Base-by-base conservation (phyloP, 2,113 vertebrate genomes). In the Hypanus sabinus region DNA sequence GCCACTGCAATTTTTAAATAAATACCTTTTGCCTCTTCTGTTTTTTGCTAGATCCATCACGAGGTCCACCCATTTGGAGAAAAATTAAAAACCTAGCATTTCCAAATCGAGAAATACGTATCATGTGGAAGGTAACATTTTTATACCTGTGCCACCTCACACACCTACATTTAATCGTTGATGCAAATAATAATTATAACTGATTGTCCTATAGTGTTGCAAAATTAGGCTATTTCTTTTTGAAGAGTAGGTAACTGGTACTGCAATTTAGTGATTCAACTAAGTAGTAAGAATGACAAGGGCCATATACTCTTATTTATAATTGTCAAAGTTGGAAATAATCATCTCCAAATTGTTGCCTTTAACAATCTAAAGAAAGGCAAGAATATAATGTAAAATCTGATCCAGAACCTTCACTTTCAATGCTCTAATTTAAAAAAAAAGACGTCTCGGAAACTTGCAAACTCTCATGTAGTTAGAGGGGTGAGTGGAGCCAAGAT, bases 41-140 rank as follows among this genome's bases (percentile, higher is more conserved):
- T 95, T 14, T 94, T 95, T 88, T 80, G 81, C 93, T 55, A 99
- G 99, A 65, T 93, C 99, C 99, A 38, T 95, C 94, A 94, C 96
- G 96, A 95, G 96, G 96, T 96, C 98, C 98, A 20, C 94, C 96
- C 91, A 14, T 99, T 93, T 99, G 98, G 98, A 97, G 95, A 94
- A 96, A 96, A 65, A 96, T 96, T 71, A 70, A 94, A 90, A 80
- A 95, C 5, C 94, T 75, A 83, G 94, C 73, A 14, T 33, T 76
- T 24, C 77, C 20, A 1, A 9, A 94, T 94, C 96, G 96, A 95
- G 76, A 38, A n/a, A 95, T 98, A 62, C 94, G 77, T 87, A 94
- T 99, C 4, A 91, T 98, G 33, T 98, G 97, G 97, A 99, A 98
- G 98, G 99, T 99, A 97, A 96, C 94, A 0, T 73, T 93, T 20